phyloP scores from a whole-genome alignment of 1,140 invertebrate species.

The Spodoptera litura region DNA sequence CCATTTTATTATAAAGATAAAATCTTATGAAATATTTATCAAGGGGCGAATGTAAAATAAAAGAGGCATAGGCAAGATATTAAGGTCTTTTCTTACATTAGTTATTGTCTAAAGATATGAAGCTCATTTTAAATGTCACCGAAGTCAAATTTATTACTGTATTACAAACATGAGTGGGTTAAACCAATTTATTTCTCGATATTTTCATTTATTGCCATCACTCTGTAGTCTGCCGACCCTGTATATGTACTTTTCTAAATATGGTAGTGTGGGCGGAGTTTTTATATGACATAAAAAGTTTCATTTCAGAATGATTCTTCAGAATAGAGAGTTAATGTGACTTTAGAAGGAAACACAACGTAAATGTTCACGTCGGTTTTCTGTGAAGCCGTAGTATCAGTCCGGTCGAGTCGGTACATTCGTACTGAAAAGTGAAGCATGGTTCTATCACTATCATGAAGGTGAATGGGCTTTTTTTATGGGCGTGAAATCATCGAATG shows the following conservation, averaged over 20 bases:
- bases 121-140: not conserved
- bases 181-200: conserved; percentile 33
- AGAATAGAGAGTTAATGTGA: no score
- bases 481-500: no score
- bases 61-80: not conserved
- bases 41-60: conserved; percentile 10
- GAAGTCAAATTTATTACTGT: conserved; percentile 7
- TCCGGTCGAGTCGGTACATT: no score
- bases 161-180: not conserved
- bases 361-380: no score
- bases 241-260: not conserved
- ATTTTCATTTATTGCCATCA: conserved; percentile 21
- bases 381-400: no score
- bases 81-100: not conserved
- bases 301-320: no score
- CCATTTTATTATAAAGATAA: conserved; percentile 64
- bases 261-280: not conserved
- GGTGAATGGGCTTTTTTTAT: no score
- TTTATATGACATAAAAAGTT: not conserved
- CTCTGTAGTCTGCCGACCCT: not conserved
- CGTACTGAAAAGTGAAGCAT: no score
- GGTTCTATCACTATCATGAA: no score
- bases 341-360: no score
- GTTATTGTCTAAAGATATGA: conserved; percentile 3
- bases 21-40: conserved; percentile 57